Percentiles rank a stretch among this genome's conserved stretches.
Conservation (phyloP, 1,140 invertebrate genomes). For the Penaeus chinensis region DNA sequence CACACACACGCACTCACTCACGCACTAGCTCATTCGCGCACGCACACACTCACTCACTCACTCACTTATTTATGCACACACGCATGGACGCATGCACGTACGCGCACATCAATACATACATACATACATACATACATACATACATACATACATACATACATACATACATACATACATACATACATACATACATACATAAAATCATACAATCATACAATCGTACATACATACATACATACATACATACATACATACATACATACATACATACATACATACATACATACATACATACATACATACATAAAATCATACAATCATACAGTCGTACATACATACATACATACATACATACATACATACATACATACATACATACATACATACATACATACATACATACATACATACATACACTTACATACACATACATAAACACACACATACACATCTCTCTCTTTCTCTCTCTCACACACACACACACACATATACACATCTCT, state of each 20-base stretch:
- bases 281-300: neutral
- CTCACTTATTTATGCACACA: neutral
- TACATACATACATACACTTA: too few relatives aligned
- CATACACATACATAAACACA: too few relatives aligned
- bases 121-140: neutral
- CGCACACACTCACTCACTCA: neutral
- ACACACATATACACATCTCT: too few relatives aligned
- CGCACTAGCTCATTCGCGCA: neutral
- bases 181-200: neutral
- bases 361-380: neutral
- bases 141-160: too few relatives aligned
- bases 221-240: constrained; percentile 21
- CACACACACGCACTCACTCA: constrained; percentile 16
- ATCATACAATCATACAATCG: neutral
- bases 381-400: neutral
- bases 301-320: neutral
- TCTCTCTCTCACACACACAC: too few relatives aligned
- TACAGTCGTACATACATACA: neutral
- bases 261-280: neutral
- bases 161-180: too few relatives aligned
- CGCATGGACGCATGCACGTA: neutral
- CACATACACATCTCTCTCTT: too few relatives aligned
- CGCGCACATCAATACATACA: neutral
- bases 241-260: neutral
- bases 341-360: neutral